A percentile compares a stretch with the other conserved stretches of the same genome.
Conservation (phyloP, 2,113 vertebrate genomes). For the Raphicerus campestris region DNA sequence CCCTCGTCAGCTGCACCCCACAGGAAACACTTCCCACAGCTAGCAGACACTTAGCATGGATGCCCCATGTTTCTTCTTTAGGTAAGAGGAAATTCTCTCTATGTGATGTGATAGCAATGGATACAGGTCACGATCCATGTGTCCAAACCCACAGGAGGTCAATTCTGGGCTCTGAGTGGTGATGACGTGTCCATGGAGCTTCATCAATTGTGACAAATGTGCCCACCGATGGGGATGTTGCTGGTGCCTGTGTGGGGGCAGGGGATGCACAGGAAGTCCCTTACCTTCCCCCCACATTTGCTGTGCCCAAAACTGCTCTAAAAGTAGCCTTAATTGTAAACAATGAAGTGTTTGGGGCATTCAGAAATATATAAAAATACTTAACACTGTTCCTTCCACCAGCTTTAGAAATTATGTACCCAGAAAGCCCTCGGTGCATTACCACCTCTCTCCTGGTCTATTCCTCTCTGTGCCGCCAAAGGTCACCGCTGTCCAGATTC, state of each 20-base stretch:
- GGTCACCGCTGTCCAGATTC: not conserved
- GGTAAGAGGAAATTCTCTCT: not conserved
- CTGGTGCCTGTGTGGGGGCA: fast-evolving
- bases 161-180: not conserved
- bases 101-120: too few species aligned
- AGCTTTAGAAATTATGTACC: not conserved
- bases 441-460: not conserved
- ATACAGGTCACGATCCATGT: not conserved
- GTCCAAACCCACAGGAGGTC: not conserved
- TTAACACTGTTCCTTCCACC: not conserved
- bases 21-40: not conserved
- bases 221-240: not conserved
- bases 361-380: not conserved
- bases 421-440: not conserved
- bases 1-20: not conserved
- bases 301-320: not conserved
- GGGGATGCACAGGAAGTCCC: not conserved
- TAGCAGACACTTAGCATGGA: not conserved
- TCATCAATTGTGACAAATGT: not conserved
- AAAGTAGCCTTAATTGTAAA: not conserved
- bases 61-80: not conserved
- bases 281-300: not conserved
- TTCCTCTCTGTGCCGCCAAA: not conserved
- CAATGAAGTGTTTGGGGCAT: not conserved
- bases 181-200: fast-evolving